These are phyloP conservation scores for Mugil cephalus DNA, from an alignment of 2,113 vertebrate species.

Conservation along the genomic window DNA sequence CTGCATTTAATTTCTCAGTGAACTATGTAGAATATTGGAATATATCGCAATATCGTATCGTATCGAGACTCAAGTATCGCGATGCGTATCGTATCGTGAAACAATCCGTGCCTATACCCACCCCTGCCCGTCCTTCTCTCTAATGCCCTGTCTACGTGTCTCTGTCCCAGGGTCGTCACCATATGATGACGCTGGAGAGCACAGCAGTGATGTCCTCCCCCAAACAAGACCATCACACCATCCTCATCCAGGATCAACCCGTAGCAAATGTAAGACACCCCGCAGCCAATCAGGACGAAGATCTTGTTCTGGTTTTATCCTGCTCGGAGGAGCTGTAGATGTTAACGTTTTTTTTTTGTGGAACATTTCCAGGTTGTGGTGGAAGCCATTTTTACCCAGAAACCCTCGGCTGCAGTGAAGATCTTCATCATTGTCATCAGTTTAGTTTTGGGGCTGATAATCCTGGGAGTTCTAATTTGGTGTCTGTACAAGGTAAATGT, in stretches of 20 bases:
- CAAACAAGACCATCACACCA: conserved; percentile 80
- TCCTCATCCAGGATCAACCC: conserved; percentile 80
- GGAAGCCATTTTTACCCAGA: conserved; percentile 90
- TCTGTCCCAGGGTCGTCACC: conserved; percentile 86
- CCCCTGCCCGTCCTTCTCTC: too few species aligned
- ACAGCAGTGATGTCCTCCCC: conserved; percentile 80
- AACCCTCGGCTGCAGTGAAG: conserved; percentile 82
- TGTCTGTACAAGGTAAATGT: conserved; percentile 91
- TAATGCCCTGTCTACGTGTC: conserved; percentile 7
- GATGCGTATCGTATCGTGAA: too few species aligned
- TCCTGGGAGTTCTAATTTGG: conserved; percentile 87
- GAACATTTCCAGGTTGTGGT: conserved; percentile 83
- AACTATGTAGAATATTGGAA: too few species aligned
- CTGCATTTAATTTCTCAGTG: too few species aligned
- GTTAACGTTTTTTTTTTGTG: neutral
- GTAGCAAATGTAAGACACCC: conserved; percentile 82
- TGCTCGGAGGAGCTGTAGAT: too few species aligned
- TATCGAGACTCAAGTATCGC: too few species aligned
- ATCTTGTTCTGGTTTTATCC: neutral
- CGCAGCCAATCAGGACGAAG: neutral
- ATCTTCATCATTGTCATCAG: conserved; percentile 86
- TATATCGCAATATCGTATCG: too few species aligned
- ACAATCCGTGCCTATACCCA: too few species aligned
- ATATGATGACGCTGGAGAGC: conserved; percentile 85
- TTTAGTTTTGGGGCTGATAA: conserved; percentile 86